These are phyloP conservation scores for Hormiphora californensis DNA, from an alignment of 37 sponge, comb jelly and placozoan species.

Conservation along the genomic window DNA sequence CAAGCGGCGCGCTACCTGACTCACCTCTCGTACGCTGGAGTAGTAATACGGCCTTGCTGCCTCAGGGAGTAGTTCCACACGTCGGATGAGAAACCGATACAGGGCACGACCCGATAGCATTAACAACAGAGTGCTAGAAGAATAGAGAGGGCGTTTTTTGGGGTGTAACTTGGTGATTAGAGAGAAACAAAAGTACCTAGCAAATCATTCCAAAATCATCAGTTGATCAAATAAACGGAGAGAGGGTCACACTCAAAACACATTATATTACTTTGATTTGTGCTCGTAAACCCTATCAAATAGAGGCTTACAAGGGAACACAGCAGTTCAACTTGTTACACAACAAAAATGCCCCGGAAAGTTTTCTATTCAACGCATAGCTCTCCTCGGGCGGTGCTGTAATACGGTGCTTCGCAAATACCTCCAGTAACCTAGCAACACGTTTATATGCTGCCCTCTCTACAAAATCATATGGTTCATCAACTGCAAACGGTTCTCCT, in stretches of 20 bases:
- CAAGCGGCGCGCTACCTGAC: too few species aligned
- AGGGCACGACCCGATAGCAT: neutral
- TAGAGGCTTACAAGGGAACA: conserved; percentile 63
- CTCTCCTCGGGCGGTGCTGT: conserved; percentile 87
- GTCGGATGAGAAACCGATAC: neutral
- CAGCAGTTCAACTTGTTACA: conserved; percentile 71
- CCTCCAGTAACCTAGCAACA: conserved; percentile 67
- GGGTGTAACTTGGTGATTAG: too few species aligned
- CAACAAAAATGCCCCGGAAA: conserved; percentile 81
- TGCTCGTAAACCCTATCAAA: conserved; percentile 62
- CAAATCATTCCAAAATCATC: too few species aligned
- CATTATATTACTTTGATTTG: too few species aligned
- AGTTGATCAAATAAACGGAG: too few species aligned
- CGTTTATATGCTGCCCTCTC: conserved; percentile 62
- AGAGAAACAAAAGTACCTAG: too few species aligned
- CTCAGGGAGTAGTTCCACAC: neutral
- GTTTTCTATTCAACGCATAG: conserved; percentile 84
- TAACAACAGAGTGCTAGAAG: too few species aligned
- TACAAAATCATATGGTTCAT: conserved; percentile 69
- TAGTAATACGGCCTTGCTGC: neutral
- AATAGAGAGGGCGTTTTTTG: too few species aligned
- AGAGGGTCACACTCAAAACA: too few species aligned
- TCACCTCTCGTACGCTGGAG: neutral
- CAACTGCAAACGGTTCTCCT: conserved; percentile 59
- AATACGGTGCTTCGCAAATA: conserved; percentile 72